Base-by-base conservation (phyloP, 2,113 vertebrate species). In the Chelonoidis abingdonii region DNA sequence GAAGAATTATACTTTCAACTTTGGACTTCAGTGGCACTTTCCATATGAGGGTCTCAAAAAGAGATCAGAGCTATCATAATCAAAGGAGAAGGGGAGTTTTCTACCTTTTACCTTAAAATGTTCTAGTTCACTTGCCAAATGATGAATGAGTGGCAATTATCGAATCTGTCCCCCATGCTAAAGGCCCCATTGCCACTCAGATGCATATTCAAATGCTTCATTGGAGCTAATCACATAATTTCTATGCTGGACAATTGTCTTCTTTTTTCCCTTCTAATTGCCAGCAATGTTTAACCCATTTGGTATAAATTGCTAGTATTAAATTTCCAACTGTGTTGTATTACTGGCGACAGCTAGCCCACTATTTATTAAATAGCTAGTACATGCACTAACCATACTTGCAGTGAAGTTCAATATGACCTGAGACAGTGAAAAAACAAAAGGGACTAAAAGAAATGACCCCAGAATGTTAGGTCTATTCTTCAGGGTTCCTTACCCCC, bases 241-340 rank as follows among this genome's bases (percentile, higher is more conserved):
- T 57, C 21, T 88, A 56, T 84, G 52, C 78, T 93, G 57, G 22
- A 50, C 84, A 87, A 8, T 84, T 94, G 80, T 25, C 12, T 91
- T 4, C 29, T 84, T 87, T 29, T 22, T 4, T 84, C 2, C 76
- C 44, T 72, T 94, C 76, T 91, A 89, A 95, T 89, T 93, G 4
- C 49, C 87, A 69, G 1, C 41, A 54, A 6, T 35, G 8, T 85
- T 93, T 82, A 89, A 85, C 44, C 80, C 83, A 52, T 93, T 93
- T 86, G 83, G 24, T 83, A 92, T 81, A 93, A 95, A 93, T 95
- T 79, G 85, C 65, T 93, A 52, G 50, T 91, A 88, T 94, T 96
- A 93, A 92, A 87, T 16, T 93, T 90, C 65, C 65, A 50, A 25
- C 88, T 91, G 38, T 75, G 27, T 83, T 90, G 87, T 50, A 92